These are phyloP conservation scores for Anhinga rufa DNA, from an alignment of 2,113 vertebrate genomes.

Conservation along the genomic window DNA sequence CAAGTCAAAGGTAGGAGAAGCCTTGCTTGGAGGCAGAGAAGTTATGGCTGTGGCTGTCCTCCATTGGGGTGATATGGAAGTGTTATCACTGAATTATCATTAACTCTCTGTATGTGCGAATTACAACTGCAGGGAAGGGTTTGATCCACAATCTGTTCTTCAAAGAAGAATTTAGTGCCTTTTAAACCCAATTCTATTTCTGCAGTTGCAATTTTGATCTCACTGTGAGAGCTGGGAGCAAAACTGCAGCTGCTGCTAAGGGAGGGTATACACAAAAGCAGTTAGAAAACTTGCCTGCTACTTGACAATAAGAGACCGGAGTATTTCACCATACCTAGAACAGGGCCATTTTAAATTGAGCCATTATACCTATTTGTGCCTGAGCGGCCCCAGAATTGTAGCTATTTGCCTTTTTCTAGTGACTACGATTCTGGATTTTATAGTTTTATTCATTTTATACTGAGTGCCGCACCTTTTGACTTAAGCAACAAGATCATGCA, in stretches of 20 bases:
- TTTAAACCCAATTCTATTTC: not conserved
- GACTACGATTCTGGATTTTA: accelerated
- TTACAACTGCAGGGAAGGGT: not conserved
- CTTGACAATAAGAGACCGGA: not conserved
- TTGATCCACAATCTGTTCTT: not conserved
- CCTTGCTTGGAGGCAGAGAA: no score
- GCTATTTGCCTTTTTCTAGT: not conserved
- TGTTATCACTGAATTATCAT: not conserved
- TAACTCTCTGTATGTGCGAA: not conserved
- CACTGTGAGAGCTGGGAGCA: not conserved
- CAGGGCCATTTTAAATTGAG: not conserved
- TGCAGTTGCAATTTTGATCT: not conserved
- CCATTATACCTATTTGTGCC: not conserved
- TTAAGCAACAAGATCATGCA: not conserved
- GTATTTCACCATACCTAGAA: not conserved
- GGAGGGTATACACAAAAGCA: not conserved
- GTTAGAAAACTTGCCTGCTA: not conserved
- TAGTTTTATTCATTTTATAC: not conserved
- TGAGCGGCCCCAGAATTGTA: not conserved
- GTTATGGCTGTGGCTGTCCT: not conserved
- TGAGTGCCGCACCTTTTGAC: not conserved
- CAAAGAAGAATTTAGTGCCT: not conserved
- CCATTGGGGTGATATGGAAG: no score
- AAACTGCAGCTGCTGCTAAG: not conserved
- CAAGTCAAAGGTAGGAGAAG: conserved; percentile 80